A percentile compares a stretch with the other conserved stretches of the same genome.
Evolutionary conservation across 2,888 invertebrate genomes (phyloP).

Genomic region (Coenonympha arcania): DNA sequence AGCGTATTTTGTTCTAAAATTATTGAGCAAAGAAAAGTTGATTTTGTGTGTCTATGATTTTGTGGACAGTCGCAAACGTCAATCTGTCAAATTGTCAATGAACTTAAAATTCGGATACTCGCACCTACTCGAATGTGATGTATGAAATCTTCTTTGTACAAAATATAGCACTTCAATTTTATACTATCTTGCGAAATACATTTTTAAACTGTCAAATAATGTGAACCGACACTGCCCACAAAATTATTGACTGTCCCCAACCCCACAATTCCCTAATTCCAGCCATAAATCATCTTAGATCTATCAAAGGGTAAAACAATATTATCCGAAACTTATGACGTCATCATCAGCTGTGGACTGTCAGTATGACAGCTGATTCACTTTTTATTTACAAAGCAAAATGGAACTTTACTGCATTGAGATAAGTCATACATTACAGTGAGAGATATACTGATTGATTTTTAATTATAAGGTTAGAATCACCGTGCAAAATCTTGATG

Average conservation of each 20-base stretch:
- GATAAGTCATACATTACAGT: neutral
- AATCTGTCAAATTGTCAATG: constrained; percentile 27
- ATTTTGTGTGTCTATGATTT: too few relatives aligned
- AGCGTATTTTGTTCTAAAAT: constrained; percentile 40
- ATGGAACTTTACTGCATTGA: neutral
- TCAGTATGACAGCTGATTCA: neutral
- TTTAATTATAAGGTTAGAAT: neutral
- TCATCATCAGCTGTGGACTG: neutral
- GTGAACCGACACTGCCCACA: constrained; percentile 1
- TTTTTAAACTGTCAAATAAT: neutral
- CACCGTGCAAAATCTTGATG: too few relatives aligned
- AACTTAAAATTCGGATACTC: constrained; percentile 21
- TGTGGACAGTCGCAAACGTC: too few relatives aligned
- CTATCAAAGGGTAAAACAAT: too few relatives aligned
- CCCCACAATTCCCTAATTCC: too few relatives aligned
- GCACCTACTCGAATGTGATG: too few relatives aligned
- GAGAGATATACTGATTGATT: too few relatives aligned
- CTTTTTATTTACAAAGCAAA: neutral
- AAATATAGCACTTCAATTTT: too few relatives aligned
- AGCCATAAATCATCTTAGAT: too few relatives aligned
- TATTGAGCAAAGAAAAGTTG: constrained; percentile 15
- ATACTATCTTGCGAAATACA: too few relatives aligned
- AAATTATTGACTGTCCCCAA: too few relatives aligned
- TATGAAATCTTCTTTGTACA: too few relatives aligned
- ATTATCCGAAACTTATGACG: neutral